Evolutionary conservation across 2,888 invertebrate genomes (phyloP).

Genomic region (Acanthosepion lycidas): DNA sequence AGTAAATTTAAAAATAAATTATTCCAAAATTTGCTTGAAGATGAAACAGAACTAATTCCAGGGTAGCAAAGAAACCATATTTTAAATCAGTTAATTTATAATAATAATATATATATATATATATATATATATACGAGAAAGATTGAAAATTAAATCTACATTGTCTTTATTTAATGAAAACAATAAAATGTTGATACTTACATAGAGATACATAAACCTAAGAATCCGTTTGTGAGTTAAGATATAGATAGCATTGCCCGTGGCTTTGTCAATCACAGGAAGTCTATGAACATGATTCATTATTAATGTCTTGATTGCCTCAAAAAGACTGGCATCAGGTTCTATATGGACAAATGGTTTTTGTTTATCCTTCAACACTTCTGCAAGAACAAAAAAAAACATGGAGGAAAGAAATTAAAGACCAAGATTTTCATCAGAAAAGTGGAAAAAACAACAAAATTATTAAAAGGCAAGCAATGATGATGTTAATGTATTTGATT

Average conservation of each 20-base stretch:
- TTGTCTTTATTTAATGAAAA: too few species aligned
- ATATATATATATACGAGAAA: too few species aligned
- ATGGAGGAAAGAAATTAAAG: conserved; percentile 65
- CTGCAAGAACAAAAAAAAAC: conserved; percentile 76
- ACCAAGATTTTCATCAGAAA: not conserved
- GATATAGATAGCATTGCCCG: conserved; percentile 97
- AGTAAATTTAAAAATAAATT: too few species aligned
- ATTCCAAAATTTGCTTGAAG: too few species aligned
- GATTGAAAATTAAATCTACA: too few species aligned
- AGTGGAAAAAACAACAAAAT: too few species aligned
- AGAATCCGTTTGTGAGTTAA: conserved; percentile 98
- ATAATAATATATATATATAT: too few species aligned
- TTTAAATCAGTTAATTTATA: too few species aligned
- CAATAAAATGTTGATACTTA: conserved; percentile 79
- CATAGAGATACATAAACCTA: conserved; percentile 97
- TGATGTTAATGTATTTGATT: too few species aligned
- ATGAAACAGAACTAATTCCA: too few species aligned
- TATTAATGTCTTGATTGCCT: conserved; percentile 93
- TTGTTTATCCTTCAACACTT: conserved; percentile 88
- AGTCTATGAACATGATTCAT: conserved; percentile 96
- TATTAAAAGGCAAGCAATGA: too few species aligned
- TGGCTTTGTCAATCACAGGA: conserved; percentile 95
- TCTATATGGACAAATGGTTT: conserved; percentile 91
- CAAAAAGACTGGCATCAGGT: conserved; percentile 86
- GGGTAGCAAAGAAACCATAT: too few species aligned